Evolutionary conservation across 2,113 vertebrate species (phyloP), one percentile per base, ranked within the genome.

Genomic region (Ciconia boyciana): DNA sequence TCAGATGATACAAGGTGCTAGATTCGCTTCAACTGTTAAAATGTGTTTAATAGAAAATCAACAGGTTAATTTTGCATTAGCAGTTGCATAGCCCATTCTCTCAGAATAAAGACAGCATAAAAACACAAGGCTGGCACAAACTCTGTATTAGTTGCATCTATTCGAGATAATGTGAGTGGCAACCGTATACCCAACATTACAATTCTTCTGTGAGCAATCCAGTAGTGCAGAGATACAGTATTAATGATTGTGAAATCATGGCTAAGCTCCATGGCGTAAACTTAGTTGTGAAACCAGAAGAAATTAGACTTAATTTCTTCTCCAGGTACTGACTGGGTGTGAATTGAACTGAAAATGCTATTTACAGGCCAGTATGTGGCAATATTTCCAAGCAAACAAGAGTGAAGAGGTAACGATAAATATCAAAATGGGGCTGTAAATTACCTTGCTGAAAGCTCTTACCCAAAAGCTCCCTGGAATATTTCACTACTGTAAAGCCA

Each of bases 381-480:
- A 90, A 71, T 77, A 84, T 49, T 85, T 93, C 68, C 82, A 78
- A 80, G 76, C 28, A 97, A 95, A 93, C 32, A 91, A 78, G 65
- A 84, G 88, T 16, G 25, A 91, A 83, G 25, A 89, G 21, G 18
- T 48, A 9, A 89, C 78, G 81, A 89, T 3, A 83, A 55, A 57
- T 77, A 95, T 22, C 39, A 68, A 95, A 96, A 95, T 15, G 7
- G n/a, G 26, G 17, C 66, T 91, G 41, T 68, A 91, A 93, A 91
- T 78, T 36, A 75, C 21, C 15, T 90, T 61, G 21, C 71, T 83
- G 74, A 91, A 94, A 22, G 24, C 64, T 89, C n/a, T 83, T 69
- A 78, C 13, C 14, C 46, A 78, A 54, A 72, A 91, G 28, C n/a
- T 84, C 39, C 28, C 54, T 32, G 13, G 43, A 91, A 64, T 81